Evolutionary conservation across 2,113 vertebrate species (phyloP).

Genomic region (Aegotheles bennettii): DNA sequence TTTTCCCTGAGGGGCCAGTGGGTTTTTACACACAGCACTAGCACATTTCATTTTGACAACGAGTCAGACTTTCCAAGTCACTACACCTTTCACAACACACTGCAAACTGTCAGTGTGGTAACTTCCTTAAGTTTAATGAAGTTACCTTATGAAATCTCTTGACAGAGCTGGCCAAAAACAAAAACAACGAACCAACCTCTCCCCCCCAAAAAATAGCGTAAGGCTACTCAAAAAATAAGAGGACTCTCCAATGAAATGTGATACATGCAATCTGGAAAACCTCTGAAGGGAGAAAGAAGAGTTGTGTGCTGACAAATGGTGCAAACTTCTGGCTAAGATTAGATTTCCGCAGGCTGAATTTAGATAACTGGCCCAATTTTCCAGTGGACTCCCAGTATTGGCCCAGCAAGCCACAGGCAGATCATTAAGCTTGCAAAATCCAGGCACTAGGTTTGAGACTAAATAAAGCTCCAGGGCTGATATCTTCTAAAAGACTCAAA

Average conservation of each 20-base stretch:
- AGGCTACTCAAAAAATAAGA: neutral
- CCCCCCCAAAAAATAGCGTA: neutral
- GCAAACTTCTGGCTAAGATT: slow-evolving; percentile 9
- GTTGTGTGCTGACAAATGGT: slow-evolving; percentile 24
- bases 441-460: neutral
- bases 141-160: slow-evolving; percentile 64
- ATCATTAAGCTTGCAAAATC: neutral
- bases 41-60: slow-evolving; percentile 56
- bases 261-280: slow-evolving; percentile 12
- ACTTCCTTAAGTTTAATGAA: slow-evolving; percentile 65
- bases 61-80: slow-evolving; percentile 44
- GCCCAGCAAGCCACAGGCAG: neutral
- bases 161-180: neutral
- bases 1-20: slow-evolving; percentile 15
- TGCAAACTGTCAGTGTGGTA: slow-evolving; percentile 61
- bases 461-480: neutral
- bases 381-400: neutral
- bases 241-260: neutral
- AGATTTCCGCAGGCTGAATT: neutral
- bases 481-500: neutral
- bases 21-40: slow-evolving; percentile 45
- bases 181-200: neutral
- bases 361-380: slow-evolving; percentile 5
- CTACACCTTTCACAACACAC: slow-evolving; percentile 63
- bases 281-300: slow-evolving; percentile 26